Base-by-base conservation (phyloP, 2,888 invertebrate species). In the Caenorhabditis angaria region DNA sequence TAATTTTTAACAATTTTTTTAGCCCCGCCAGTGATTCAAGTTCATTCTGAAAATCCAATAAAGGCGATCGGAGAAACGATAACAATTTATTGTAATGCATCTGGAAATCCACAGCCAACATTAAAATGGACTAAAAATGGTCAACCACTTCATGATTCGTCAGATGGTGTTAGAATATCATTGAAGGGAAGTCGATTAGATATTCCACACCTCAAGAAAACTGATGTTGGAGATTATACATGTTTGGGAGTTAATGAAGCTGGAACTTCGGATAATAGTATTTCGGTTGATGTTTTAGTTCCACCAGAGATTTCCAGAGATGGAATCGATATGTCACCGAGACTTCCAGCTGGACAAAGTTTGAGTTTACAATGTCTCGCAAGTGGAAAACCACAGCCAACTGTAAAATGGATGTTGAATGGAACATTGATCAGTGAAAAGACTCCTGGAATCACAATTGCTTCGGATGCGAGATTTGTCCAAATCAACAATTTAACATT, bases 211-310 rank as follows among this genome's bases (percentile, higher is more conserved):
- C 67, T 88, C 27, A 78, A 78, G 32, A 73, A 77, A 55, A 70
- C 71, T 5, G 91, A 92, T 84, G 90, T 90, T 51, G 92, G 92
- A 0, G 89, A 90, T 29, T 92, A 91, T 82, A 89, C 88, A 1
- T 92, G 92, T 81, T 79, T 88, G 14, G 91, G 90, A 1, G 87
- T 84, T 56, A 92, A 92, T 81, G 87, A 89, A 48, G 90, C 90
- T 80, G 91, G 92, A 8, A 89, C 89, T 29, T 88, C 87, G 6
- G 87, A 89, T n/a, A 90, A 89, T 63, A 88, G 88, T 41, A 91
- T 91, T 61, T 87, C 88, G 41, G 83, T 92, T 0, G 89, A 90
- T 60, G 91, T 92, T 0, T 86, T 91, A 67, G 90, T 89, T 2
- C 89, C 89, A 5, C 90, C 90, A 8, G 82, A 70, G 20, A 88